phyloP scores from a whole-genome alignment of 2,797 vertebrate species.

The Liasis olivaceus region DNA sequence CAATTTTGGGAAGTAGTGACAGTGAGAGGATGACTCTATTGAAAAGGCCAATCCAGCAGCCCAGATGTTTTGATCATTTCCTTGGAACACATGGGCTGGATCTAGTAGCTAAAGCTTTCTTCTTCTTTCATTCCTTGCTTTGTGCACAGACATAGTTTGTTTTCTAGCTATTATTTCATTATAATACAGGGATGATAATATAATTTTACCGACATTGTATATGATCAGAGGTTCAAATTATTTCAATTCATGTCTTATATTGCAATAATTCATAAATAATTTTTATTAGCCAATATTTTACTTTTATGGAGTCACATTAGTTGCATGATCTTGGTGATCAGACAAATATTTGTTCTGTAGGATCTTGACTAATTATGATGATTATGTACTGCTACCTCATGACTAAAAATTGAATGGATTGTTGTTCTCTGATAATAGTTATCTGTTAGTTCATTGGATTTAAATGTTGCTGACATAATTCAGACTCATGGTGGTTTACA shows the following conservation, averaged over 20 bases:
- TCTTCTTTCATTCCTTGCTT: not conserved
- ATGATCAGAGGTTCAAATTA: not conserved
- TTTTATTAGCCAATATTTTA: not conserved
- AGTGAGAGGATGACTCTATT: not conserved
- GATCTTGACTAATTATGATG: not conserved
- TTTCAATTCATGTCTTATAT: not conserved
- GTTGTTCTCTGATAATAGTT: not conserved
- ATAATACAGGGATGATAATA: not conserved
- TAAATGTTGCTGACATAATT: not conserved
- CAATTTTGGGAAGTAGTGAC: not conserved
- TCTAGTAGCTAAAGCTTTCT: not conserved
- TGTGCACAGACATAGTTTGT: not conserved
- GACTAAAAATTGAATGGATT: not conserved
- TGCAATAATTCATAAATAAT: not conserved
- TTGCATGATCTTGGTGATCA: not conserved
- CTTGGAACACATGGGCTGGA: not conserved
- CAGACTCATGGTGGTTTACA: not conserved
- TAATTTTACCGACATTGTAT: not conserved
- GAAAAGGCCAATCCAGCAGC: not conserved
- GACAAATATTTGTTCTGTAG: not conserved
- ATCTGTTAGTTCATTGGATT: not conserved
- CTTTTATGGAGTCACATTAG: not conserved
- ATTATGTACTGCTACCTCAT: not conserved
- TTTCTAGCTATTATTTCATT: not conserved
- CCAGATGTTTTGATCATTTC: not conserved